A percentile compares a stretch with the other conserved stretches of the same genome.
phyloP scores from a whole-genome alignment of 2,888 invertebrate species.

The Synanthedon vespiformis region DNA sequence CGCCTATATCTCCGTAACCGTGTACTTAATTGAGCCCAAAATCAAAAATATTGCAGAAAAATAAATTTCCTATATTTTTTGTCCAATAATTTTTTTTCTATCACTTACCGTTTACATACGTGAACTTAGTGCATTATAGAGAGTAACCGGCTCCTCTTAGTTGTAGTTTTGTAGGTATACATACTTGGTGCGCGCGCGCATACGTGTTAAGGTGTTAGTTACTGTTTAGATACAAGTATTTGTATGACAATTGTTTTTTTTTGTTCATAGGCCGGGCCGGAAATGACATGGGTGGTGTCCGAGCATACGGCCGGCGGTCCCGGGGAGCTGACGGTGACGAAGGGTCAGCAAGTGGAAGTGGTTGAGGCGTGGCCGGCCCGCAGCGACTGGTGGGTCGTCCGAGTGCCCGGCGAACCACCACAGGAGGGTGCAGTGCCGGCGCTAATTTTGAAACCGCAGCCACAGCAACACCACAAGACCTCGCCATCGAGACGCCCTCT shows the following conservation, averaged over 20 bases:
- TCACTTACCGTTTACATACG: no score
- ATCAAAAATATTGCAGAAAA: no score
- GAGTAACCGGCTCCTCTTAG: no score
- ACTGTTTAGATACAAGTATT: no score
- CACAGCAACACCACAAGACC: constrained; percentile 50
- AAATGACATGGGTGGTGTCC: constrained; percentile 92
- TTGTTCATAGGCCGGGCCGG: constrained; percentile 78
- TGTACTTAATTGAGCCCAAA: no score
- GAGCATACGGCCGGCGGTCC: constrained; percentile 84
- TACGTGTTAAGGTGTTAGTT: no score
- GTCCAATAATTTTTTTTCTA: no score
- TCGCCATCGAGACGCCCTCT: constrained; percentile 55
- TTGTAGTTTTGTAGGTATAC: no score
- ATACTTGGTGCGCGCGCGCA: no score
- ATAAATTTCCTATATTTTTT: no score
- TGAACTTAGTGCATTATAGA: no score
- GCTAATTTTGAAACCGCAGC: constrained; percentile 73
- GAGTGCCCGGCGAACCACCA: constrained; percentile 71
- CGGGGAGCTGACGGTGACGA: constrained; percentile 85
- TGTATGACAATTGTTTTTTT: not conserved
- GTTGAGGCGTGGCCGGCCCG: constrained; percentile 80
- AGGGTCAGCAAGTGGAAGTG: constrained; percentile 95
- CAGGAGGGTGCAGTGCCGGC: constrained; percentile 86
- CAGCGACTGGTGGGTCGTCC: constrained; percentile 79
- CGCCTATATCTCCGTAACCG: no score